Conservation (phyloP, 2,888 invertebrate species). For the Catocala sponsa region DNA sequence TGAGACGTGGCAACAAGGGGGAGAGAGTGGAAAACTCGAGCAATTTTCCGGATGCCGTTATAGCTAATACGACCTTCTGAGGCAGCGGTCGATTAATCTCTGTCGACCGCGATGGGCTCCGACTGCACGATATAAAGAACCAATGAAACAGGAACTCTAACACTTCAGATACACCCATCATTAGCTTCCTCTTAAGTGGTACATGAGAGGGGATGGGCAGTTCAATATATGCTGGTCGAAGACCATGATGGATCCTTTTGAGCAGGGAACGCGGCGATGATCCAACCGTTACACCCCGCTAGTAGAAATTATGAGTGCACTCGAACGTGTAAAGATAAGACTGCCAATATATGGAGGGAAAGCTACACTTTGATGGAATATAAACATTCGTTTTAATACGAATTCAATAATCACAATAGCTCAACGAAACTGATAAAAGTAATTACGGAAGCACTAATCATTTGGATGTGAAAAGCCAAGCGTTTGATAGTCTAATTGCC, state of each 20-base stretch:
- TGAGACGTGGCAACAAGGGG: slow-evolving; percentile 74
- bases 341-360: slow-evolving; percentile 44
- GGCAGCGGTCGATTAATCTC: slow-evolving; percentile 81
- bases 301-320: slow-evolving; percentile 69
- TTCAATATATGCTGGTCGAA: slow-evolving; percentile 56
- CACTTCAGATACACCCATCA: slow-evolving; percentile 63
- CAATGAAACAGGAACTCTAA: slow-evolving; percentile 67
- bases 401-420: slow-evolving; percentile 1
- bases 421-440: slow-evolving; percentile 23
- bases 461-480: slow-evolving; percentile 47
- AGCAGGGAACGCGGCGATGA: slow-evolving; percentile 60
- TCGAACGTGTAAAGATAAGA: slow-evolving; percentile 69
- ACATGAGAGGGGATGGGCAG: slow-evolving; percentile 44
- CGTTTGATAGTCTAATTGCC: slow-evolving; percentile 56
- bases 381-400: slow-evolving; percentile 2
- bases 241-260: slow-evolving; percentile 65
- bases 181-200: slow-evolving; percentile 54
- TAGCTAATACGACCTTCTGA: slow-evolving; percentile 82
- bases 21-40: slow-evolving; percentile 80
- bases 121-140: slow-evolving; percentile 73
- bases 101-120: slow-evolving; percentile 79
- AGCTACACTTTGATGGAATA: slow-evolving; percentile 18
- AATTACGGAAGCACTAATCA: slow-evolving; percentile 45
- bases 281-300: slow-evolving; percentile 64
- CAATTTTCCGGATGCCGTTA: slow-evolving; percentile 85